Evolutionary conservation across 2,888 invertebrate genomes (phyloP), one percentile per base, ranked within the genome.

Genomic region (Gibbula magus): DNA sequence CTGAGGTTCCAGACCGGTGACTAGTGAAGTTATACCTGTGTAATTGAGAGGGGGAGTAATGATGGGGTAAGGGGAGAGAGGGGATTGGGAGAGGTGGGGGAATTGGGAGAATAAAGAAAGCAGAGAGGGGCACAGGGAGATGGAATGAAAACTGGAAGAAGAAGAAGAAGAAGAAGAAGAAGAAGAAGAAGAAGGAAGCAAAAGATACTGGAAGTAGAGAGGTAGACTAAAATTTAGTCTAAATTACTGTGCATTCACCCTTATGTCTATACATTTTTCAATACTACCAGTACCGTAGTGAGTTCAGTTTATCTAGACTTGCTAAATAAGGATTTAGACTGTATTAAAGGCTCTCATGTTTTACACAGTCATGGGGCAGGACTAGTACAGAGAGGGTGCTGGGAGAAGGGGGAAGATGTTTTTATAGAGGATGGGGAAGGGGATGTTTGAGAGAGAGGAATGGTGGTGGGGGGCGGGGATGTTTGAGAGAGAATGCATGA

Each of bases 1-100:
- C 0, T 61, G 2, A 39, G 45, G 66, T 29, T 22, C n/a, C 35
- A 39, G 20, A 39, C 18, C 45, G 4, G 45, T 39, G n/a, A n/a
- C 16, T n/a, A 56, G 29, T 61, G 39, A 25, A 77, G 20, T 22
- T 25, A 75, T 16, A 66, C n/a, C n/a, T n/a, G n/a, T 20, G 25
- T 16, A 67, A 13, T 45, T n/a, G 20, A 51, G 75, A 20, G 29
- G 32, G 22, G 16, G 67, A 32, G 22, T n/a, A 53, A 32, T 67
- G 25, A 79, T 39, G n/a, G n/a, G n/a, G n/a, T n/a, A 76, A 13
- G 53, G 25, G 53, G 52, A 66, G 54, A 67, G 32, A 70, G 39
- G 67, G 13, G 39, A n/a, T 32, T 20, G 35, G 13, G 32, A 70
- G 39, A 67, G 13, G 39, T 13, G 52, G 35, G 35, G 13, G 22